These are phyloP conservation scores for Porites lobata DNA, from an alignment of 92 coral and sea anemone genomes.

Conservation along the genomic window DNA sequence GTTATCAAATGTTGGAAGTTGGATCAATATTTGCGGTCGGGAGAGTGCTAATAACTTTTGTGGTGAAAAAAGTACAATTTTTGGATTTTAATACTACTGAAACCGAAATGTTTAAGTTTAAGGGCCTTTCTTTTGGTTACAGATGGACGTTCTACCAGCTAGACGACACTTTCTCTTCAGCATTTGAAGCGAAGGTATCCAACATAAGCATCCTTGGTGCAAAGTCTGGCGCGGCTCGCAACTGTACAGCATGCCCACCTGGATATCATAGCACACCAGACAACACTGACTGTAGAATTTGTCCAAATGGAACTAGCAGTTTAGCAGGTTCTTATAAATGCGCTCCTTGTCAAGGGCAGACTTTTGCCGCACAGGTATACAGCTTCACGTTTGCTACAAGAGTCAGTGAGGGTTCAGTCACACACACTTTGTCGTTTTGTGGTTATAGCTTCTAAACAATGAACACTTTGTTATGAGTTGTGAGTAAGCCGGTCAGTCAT, in stretches of 20 bases:
- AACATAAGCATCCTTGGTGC: slow-evolving; percentile 83
- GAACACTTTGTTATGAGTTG: too few species aligned
- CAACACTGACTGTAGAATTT: slow-evolving; percentile 79
- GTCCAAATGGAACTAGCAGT: slow-evolving; percentile 73
- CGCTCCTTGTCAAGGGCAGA: slow-evolving; percentile 48
- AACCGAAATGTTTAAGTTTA: too few species aligned
- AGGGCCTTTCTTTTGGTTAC: background rate
- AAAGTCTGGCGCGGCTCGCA: slow-evolving; percentile 67
- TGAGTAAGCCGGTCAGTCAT: too few species aligned
- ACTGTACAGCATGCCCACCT: slow-evolving; percentile 78
- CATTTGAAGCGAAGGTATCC: slow-evolving; percentile 80
- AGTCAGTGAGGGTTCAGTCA: background rate
- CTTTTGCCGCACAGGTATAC: slow-evolving; percentile 76
- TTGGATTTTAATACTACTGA: too few species aligned
- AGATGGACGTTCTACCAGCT: slow-evolving; percentile 86
- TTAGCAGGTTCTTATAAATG: slow-evolving; percentile 64
- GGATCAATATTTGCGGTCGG: too few species aligned
- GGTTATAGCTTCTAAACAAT: too few species aligned
- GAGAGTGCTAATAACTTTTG: too few species aligned
- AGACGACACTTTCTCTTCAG: slow-evolving; percentile 77
- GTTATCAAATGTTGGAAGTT: too few species aligned
- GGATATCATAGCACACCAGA: slow-evolving; percentile 63
- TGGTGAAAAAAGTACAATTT: too few species aligned
- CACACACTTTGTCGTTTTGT: background rate
- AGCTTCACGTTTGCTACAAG: background rate